These are phyloP conservation scores for Seira ritae DNA, from an alignment of 2,888 invertebrate species.

Conservation along the genomic window DNA sequence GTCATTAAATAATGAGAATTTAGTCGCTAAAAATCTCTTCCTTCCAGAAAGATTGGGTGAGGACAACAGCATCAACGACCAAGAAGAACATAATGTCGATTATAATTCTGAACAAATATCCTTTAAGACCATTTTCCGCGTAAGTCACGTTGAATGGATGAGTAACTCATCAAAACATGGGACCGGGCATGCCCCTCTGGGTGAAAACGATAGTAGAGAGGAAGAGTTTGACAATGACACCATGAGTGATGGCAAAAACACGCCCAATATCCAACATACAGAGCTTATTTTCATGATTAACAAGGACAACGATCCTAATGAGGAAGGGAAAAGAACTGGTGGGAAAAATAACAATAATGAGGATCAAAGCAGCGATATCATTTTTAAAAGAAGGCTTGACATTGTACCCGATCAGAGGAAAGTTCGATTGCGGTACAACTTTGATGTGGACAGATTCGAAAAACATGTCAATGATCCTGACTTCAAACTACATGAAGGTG, in stretches of 20 bases:
- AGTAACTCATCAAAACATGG: background rate
- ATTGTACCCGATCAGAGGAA: no score
- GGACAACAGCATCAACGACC: no score
- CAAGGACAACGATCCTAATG: background rate
- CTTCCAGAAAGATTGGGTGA: background rate
- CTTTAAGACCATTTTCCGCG: constrained; percentile 20
- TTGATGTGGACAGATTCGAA: constrained; percentile 29
- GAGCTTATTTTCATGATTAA: constrained; percentile 53
- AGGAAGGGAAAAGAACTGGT: background rate
- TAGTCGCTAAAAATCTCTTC: constrained; percentile 5
- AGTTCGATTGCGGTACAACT: no score
- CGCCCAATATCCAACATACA: constrained; percentile 20
- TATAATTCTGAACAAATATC: background rate
- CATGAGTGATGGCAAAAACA: constrained; percentile 30
- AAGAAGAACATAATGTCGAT: no score
- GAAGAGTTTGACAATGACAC: background rate
- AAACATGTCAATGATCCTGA: constrained; percentile 49
- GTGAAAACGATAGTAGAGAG: background rate
- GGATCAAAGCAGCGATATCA: background rate
- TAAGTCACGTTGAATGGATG: constrained; percentile 48
- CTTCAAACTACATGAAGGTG: constrained; percentile 17
- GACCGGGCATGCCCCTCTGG: no score
- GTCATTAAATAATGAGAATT: constrained; percentile 47
- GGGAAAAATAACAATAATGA: background rate
- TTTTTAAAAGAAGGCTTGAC: no score